phyloP scores from a whole-genome alignment of 2,113 vertebrate genomes.

The Phodopus roborovskii region DNA sequence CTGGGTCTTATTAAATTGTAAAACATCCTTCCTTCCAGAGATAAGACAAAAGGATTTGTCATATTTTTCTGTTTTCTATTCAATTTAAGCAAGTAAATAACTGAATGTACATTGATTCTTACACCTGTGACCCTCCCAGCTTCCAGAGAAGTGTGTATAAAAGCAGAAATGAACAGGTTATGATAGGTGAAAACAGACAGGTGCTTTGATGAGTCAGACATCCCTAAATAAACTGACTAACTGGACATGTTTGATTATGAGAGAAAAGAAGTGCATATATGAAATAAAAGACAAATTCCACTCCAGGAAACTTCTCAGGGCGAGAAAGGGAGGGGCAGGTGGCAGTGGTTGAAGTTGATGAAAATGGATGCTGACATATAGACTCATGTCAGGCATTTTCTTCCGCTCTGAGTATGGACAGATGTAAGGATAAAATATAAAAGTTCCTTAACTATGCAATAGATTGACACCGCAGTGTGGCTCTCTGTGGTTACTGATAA shows the following conservation, averaged over 20 bases:
- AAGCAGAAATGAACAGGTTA: background rate
- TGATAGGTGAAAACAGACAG: background rate
- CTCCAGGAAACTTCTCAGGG: background rate
- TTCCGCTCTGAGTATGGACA: background rate
- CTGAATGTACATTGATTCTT: background rate
- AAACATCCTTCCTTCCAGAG: background rate
- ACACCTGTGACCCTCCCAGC: background rate
- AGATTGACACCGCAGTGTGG: background rate
- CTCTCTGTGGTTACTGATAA: conserved; percentile 10
- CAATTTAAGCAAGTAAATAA: background rate
- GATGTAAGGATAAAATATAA: background rate
- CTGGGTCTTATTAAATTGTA: background rate
- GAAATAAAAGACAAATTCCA: background rate
- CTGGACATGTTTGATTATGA: background rate
- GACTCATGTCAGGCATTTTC: background rate
- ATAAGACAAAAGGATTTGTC: background rate
- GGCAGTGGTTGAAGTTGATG: background rate
- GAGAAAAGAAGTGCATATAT: background rate
- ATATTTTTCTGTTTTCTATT: background rate
- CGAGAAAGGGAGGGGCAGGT: background rate
- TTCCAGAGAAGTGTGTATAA: background rate
- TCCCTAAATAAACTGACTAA: accelerated
- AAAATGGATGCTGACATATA: background rate
- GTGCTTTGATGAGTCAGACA: background rate
- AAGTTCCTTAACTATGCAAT: background rate